Evolutionary conservation across 2,113 vertebrate species (phyloP).

Genomic region (Gymnogyps californianus): DNA sequence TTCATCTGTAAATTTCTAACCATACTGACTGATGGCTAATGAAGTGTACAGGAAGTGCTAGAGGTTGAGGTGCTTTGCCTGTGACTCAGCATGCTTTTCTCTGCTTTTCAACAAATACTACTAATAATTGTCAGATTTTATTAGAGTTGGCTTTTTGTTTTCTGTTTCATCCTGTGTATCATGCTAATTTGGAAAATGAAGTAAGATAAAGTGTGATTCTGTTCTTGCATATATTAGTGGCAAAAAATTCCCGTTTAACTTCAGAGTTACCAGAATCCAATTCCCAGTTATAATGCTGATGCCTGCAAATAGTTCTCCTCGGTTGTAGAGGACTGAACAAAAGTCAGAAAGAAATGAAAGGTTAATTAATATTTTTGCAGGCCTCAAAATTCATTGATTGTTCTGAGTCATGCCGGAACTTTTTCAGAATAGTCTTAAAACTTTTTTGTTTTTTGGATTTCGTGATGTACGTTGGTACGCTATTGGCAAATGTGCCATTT

Average conservation of each 20-base stretch:
- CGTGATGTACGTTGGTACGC: neutral
- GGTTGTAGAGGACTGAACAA: neutral
- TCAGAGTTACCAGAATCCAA: neutral
- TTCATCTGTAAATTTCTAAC: slow-evolving; percentile 17
- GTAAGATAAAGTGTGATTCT: neutral
- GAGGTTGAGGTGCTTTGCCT: slow-evolving; percentile 14
- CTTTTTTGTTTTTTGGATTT: neutral
- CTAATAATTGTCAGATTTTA: slow-evolving; percentile 34
- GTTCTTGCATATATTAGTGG: neutral
- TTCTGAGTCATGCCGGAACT: neutral
- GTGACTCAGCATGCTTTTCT: slow-evolving; percentile 18
- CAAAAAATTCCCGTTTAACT: neutral
- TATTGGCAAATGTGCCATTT: neutral
- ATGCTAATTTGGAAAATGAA: slow-evolving; percentile 6
- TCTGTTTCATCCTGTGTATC: neutral
- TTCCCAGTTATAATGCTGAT: neutral
- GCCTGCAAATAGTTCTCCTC: neutral
- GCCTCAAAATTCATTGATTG: neutral
- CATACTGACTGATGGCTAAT: slow-evolving; percentile 8
- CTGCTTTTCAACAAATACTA: slow-evolving; percentile 4
- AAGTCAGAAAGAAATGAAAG: neutral
- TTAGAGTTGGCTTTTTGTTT: slow-evolving; percentile 12
- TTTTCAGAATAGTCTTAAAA: neutral
- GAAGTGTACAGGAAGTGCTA: neutral
- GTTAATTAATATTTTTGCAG: neutral